A percentile compares a stretch with the other conserved stretches of the same genome.
These are phyloP conservation scores for Melanotaenia nigrans DNA, from an alignment of 2,797 vertebrate species.

Conservation along the genomic window DNA sequence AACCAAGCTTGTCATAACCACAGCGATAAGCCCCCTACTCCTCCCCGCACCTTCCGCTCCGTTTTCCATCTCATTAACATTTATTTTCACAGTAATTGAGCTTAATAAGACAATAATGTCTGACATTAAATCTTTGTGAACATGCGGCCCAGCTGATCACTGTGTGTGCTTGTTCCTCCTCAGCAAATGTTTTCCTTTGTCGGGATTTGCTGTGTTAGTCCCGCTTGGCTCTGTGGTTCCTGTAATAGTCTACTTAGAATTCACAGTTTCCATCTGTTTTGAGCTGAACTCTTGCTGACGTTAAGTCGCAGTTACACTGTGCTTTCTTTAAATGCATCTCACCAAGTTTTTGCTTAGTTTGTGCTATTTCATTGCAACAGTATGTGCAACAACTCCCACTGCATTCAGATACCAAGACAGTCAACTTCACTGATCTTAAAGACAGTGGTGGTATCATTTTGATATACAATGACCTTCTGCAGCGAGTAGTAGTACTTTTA, in stretches of 20 bases:
- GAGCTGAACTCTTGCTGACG: constrained; percentile 42
- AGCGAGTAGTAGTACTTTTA: constrained; percentile 14
- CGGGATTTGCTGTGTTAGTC: constrained; percentile 48
- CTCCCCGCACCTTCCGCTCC: constrained; percentile 64
- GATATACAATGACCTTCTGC: constrained; percentile 66
- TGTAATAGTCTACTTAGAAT: constrained; percentile 48
- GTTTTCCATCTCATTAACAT: constrained; percentile 90
- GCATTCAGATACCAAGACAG: constrained; percentile 31
- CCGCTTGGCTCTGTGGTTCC: constrained; percentile 27
- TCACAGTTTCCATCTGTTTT: constrained; percentile 42
- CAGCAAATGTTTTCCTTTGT: constrained; percentile 61
- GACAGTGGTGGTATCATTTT: constrained; percentile 30
- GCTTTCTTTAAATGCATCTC: constrained; percentile 21
- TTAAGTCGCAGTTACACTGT: constrained; percentile 17
- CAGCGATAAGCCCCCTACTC: constrained; percentile 31
- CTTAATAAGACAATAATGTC: constrained; percentile 87
- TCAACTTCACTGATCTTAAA: constrained; percentile 48
- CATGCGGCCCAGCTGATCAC: constrained; percentile 73
- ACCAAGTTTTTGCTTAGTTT: constrained; percentile 29
- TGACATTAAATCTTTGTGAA: constrained; percentile 81
- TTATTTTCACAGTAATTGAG: constrained; percentile 86
- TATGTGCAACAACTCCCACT: constrained; percentile 21
- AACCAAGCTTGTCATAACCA: constrained; percentile 55
- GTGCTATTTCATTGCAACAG: constrained; percentile 16
- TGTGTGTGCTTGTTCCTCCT: constrained; percentile 57